Evolutionary conservation across 2,888 invertebrate species (phyloP).

Genomic region (Melangyna quadrimaculata): DNA sequence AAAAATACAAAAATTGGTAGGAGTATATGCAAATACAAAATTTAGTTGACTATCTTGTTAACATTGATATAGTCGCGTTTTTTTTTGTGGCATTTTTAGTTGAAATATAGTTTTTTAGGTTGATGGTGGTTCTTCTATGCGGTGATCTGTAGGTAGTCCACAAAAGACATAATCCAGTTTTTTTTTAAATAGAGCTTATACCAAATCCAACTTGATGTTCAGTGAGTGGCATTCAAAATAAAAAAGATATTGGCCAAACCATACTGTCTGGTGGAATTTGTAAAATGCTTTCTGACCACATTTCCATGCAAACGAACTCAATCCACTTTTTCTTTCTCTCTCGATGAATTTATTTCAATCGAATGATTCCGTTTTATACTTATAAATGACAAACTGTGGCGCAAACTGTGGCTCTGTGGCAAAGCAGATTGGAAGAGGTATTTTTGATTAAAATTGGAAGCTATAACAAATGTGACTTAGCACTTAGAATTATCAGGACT

Average conservation of each 20-base stretch:
- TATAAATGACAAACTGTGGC: too few species aligned
- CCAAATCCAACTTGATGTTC: slow-evolving; percentile 11
- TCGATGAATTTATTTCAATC: slow-evolving; percentile 58
- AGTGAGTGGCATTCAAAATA: neutral
- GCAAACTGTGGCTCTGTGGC: neutral
- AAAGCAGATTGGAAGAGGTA: neutral
- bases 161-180: slow-evolving; percentile 36
- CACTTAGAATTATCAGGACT: neutral
- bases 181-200: slow-evolving; percentile 7
- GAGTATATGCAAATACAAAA: slow-evolving; percentile 56
- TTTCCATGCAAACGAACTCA: slow-evolving; percentile 58
- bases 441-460: neutral
- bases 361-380: slow-evolving; percentile 44
- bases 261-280: slow-evolving; percentile 28
- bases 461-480: neutral
- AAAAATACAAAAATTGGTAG: neutral
- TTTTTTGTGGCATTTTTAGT: slow-evolving; percentile 6
- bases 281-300: slow-evolving; percentile 58
- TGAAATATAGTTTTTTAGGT: slow-evolving; percentile 14
- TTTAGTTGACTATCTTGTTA: slow-evolving; percentile 70
- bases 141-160: slow-evolving; percentile 29
- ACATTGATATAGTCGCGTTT: slow-evolving; percentile 51
- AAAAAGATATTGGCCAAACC: neutral
- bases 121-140: slow-evolving; percentile 16
- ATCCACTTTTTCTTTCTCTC: slow-evolving; percentile 11